These are phyloP conservation scores for Cygnus atratus DNA, from an alignment of 2,113 vertebrate genomes.

Conservation along the genomic window DNA sequence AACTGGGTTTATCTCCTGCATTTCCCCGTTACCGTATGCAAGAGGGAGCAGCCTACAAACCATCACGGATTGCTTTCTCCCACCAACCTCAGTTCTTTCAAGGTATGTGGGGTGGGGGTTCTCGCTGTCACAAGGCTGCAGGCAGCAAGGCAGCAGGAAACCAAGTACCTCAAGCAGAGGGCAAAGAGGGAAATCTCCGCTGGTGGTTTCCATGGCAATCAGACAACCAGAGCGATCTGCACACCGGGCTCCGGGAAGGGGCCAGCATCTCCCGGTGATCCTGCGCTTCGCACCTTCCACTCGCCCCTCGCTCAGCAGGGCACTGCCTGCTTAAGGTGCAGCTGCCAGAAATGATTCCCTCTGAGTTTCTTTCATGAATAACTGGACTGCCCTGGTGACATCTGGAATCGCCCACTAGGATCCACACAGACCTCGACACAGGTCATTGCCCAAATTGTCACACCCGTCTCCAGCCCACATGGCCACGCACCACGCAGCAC, in stretches of 20 bases:
- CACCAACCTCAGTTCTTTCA: rapidly evolving
- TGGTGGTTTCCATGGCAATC: not conserved
- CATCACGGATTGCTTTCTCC: not conserved
- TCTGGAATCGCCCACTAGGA: not conserved
- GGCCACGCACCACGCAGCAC: not conserved
- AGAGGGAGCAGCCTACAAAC: not conserved
- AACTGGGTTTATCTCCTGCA: not conserved
- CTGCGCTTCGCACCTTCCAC: rapidly evolving
- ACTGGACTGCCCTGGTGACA: not conserved
- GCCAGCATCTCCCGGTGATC: not conserved
- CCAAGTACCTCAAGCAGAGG: not conserved
- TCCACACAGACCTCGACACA: not conserved
- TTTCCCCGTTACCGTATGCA: not conserved
- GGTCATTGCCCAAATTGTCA: not conserved
- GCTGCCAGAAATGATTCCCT: not conserved
- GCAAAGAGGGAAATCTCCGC: not conserved
- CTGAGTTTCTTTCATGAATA: not conserved
- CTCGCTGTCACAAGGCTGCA: not conserved
- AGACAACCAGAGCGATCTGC: not conserved
- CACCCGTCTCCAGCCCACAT: rapidly evolving
- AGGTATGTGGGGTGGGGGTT: not conserved
- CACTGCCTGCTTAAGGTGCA: not conserved
- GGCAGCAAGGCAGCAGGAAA: not conserved
- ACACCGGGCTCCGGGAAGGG: rapidly evolving
- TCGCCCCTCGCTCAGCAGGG: not conserved